Conservation (phyloP, 2,888 invertebrate species). For the Metallyticus violacea region DNA sequence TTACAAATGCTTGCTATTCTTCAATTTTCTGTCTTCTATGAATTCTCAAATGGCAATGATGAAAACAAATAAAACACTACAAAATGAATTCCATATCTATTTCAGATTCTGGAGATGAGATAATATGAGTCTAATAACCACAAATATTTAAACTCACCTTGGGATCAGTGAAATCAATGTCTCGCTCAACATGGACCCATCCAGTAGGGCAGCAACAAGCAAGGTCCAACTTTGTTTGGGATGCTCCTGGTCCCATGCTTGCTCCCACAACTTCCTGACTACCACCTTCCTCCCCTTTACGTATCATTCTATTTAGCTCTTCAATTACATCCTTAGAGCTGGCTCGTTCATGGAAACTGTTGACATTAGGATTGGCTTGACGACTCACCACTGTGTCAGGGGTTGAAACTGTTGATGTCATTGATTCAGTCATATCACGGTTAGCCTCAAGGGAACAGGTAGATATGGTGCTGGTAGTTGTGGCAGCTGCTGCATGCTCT, state of each 20-base stretch:
- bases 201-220: conserved; percentile 70
- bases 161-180: conserved; percentile 74
- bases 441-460: background rate
- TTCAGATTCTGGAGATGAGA: too few relatives aligned
- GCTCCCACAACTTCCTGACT: conserved; percentile 34
- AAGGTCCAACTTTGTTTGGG: conserved; percentile 53
- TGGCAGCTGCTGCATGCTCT: conserved; percentile 39
- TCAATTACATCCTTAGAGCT: conserved; percentile 75
- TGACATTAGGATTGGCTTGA: conserved; percentile 45
- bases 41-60: too few relatives aligned
- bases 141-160: conserved; percentile 54
- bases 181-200: conserved; percentile 76
- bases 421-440: conserved; percentile 58
- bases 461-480: background rate
- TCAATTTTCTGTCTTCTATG: too few relatives aligned
- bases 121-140: background rate
- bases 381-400: conserved; percentile 66
- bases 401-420: conserved; percentile 65
- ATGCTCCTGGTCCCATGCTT: conserved; percentile 35
- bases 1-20: too few relatives aligned
- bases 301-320: conserved; percentile 65
- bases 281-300: conserved; percentile 50
- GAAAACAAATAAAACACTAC: too few relatives aligned
- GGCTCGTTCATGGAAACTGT: conserved; percentile 70
- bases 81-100: too few relatives aligned